Evolutionary conservation across 2,113 vertebrate genomes (phyloP), one percentile per base, ranked within the genome.

Genomic region (Gambusia holbrooki): DNA sequence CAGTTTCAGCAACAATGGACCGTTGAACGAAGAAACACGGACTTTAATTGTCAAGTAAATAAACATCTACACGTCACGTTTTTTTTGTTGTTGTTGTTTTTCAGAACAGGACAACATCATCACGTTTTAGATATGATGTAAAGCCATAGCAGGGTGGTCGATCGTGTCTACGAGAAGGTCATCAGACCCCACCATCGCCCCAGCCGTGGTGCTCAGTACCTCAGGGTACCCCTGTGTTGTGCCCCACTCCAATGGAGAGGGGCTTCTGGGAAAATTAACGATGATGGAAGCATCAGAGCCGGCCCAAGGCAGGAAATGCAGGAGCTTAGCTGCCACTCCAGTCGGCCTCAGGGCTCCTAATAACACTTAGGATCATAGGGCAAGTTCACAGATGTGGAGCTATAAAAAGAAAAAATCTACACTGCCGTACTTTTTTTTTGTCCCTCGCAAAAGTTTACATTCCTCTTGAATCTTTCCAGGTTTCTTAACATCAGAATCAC

Each of bases 51-150:
- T 79, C 81, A 81, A 74, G 69, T 87, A 88, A 90, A 90, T 89
- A 69, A 88, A 92, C 88, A 93, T 73, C 85, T 76, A 92, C 77
- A 89, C 84, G 58, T 90, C 81, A 91, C 78, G 73, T 80, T 51
- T 74, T 60, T 89, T 86, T 83, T 60, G 8, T 35, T 35, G 8
- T 35, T 35, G 3, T 35, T 10, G 9, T 37, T 37, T 37, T 84
- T 88, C 70, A 91, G 71, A 86, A 91, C 84, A 85, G 80, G 83
- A 93, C 82, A 81, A 91, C 79, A 89, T 92, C 83, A 89, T 85
- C 73, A 92, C 85, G 84, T 82, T 40, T 91, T 60, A 83, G 79
- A 86, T 48, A 84, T 77, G 81, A 92, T 63, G 76, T 75, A 87
- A 86, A 78, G 73, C 61, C 9, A 63, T 28, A 67, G 75, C 79